These are phyloP conservation scores for Diachrysia chrysitis DNA, from an alignment of 2,888 invertebrate species.

Conservation along the genomic window DNA sequence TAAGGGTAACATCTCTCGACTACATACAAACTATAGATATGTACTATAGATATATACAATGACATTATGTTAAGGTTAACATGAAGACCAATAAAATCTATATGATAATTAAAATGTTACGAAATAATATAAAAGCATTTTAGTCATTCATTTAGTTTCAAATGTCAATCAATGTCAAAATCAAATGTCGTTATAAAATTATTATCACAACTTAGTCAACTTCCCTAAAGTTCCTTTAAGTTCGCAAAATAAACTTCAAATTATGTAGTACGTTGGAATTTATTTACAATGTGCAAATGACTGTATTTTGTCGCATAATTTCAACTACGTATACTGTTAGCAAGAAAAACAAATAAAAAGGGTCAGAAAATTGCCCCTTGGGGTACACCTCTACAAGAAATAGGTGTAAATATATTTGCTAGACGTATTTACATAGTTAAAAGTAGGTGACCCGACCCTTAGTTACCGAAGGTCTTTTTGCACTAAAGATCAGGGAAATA, in stretches of 20 bases:
- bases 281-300: not conserved
- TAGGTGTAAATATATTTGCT: conserved; percentile 1
- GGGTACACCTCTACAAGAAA: not conserved
- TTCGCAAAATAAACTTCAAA: not conserved
- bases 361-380: not conserved
- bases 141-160: not conserved
- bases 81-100: no score
- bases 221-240: not conserved
- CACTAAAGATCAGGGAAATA: not conserved
- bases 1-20: not conserved
- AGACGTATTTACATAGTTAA: not conserved
- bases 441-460: not conserved
- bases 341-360: not conserved
- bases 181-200: not conserved
- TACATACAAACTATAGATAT: not conserved
- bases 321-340: not conserved
- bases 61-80: no score
- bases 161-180: not conserved
- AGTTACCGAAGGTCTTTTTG: not conserved
- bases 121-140: not conserved
- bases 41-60: no score
- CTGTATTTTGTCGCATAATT: not conserved
- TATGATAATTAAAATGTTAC: no score
- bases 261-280: not conserved
- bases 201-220: not conserved